phyloP scores from a whole-genome alignment of 2,888 invertebrate genomes.

The Pyrgus malvae region DNA sequence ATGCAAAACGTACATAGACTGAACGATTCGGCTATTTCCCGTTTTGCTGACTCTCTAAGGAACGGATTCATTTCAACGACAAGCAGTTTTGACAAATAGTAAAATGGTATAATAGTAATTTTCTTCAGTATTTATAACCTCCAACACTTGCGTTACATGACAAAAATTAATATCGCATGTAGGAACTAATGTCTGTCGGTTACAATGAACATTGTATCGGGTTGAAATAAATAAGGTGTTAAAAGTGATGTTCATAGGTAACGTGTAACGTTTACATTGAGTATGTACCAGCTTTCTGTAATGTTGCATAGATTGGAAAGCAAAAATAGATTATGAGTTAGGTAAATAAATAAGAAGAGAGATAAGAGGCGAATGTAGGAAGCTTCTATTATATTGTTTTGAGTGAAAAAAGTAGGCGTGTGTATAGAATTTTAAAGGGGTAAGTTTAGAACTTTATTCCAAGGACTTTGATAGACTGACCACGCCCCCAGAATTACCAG shows the following conservation, averaged over 20 bases:
- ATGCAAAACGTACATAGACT: constrained; percentile 59
- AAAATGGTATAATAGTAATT: background rate
- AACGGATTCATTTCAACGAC: constrained; percentile 44
- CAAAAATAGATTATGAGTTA: background rate
- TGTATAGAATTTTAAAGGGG: constrained; percentile 36
- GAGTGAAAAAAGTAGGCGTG: constrained; percentile 35
- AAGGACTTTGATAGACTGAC: constrained; percentile 37
- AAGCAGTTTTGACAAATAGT: background rate
- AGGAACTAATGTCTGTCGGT: constrained; percentile 8
- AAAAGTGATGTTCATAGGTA: constrained; percentile 8
- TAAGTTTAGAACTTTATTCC: constrained; percentile 38
- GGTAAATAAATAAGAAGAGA: background rate
- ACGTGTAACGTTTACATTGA: background rate
- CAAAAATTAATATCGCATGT: background rate
- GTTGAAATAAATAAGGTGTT: constrained; percentile 1
- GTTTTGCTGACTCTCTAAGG: constrained; percentile 50
- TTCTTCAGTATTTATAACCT: background rate
- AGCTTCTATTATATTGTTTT: constrained; percentile 23
- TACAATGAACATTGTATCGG: constrained; percentile 6
- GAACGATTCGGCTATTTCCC: constrained; percentile 62
- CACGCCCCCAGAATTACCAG: constrained; percentile 34
- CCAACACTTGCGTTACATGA: background rate
- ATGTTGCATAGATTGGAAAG: constrained; percentile 3
- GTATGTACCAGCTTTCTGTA: too few species aligned
- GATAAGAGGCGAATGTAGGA: background rate